Conservation (phyloP, 2,888 invertebrate species). For the Drosophila percnosoma region DNA sequence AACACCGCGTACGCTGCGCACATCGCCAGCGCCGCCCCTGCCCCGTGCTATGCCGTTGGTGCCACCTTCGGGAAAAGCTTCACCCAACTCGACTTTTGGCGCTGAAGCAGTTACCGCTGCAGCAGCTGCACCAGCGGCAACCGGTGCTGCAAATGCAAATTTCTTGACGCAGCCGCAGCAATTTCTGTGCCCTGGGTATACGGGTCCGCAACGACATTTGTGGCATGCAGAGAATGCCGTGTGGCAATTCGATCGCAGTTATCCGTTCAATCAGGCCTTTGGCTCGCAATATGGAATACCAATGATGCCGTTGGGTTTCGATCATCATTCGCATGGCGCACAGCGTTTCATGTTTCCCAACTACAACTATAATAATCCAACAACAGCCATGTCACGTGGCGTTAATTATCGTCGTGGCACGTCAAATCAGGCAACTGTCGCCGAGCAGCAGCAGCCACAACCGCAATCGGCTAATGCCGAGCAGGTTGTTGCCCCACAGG, state of each 20-base stretch:
- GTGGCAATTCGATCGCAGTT: constrained; percentile 74
- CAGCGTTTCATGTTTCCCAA: constrained; percentile 67
- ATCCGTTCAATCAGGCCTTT: constrained; percentile 70
- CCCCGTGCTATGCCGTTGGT: constrained; percentile 22
- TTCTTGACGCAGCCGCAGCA: constrained; percentile 43
- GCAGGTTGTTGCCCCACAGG: constrained; percentile 27
- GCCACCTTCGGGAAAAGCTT: constrained; percentile 6
- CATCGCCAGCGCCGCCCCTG: constrained; percentile 46
- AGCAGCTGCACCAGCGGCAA: constrained; percentile 1
- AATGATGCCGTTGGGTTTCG: constrained; percentile 68
- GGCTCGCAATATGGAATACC: constrained; percentile 65
- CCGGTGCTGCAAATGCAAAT: constrained; percentile 8
- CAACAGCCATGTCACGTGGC: constrained; percentile 37
- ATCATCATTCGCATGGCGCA: constrained; percentile 52
- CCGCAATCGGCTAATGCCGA: constrained; percentile 15
- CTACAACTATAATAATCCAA: constrained; percentile 47
- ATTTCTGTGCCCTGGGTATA: constrained; percentile 65
- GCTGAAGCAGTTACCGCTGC: constrained; percentile 12
- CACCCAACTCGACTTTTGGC: constrained; percentile 36
- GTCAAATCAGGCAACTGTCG: constrained; percentile 24
- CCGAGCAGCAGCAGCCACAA: constrained; percentile 26
- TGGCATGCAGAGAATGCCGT: constrained; percentile 72
- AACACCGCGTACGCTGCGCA: constrained; percentile 61
- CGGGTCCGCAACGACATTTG: constrained; percentile 63
- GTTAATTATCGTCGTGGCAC: constrained; percentile 40